These are phyloP conservation scores for Embidobia sp. DNA, from an alignment of 2,888 invertebrate species.

Conservation along the genomic window DNA sequence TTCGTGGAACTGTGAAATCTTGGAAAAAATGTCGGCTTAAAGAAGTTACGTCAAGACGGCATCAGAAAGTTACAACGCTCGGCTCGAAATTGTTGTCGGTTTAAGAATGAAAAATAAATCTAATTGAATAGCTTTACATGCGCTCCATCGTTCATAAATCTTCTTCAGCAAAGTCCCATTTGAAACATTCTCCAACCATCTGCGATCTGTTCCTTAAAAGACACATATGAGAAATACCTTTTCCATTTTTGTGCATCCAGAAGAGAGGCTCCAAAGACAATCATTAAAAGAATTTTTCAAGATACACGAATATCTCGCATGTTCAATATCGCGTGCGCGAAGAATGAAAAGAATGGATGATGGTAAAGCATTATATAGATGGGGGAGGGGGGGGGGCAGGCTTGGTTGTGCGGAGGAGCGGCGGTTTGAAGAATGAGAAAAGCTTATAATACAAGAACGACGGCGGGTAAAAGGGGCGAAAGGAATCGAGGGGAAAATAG, in stretches of 20 bases:
- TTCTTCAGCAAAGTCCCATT: background rate
- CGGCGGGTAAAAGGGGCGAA: slow-evolving; percentile 58
- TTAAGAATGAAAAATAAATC: background rate
- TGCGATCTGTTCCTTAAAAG: slow-evolving; percentile 7
- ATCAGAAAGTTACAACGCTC: no score
- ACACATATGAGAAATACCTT: slow-evolving; percentile 39
- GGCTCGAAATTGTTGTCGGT: background rate
- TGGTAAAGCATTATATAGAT: slow-evolving; percentile 44
- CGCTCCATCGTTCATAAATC: slow-evolving; percentile 12
- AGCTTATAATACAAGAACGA: slow-evolving; percentile 69
- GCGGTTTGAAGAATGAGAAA: slow-evolving; percentile 66
- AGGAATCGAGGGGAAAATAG: slow-evolving; percentile 63
- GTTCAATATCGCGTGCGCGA: slow-evolving; percentile 65
- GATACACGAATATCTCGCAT: slow-evolving; percentile 65
- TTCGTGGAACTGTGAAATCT: no score
- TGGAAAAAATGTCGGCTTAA: no score
- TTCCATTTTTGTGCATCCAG: slow-evolving; percentile 8
- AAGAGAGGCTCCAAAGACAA: slow-evolving; percentile 38
- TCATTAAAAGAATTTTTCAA: slow-evolving; percentile 62
- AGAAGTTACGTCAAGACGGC: no score
- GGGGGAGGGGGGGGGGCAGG: slow-evolving; percentile 2
- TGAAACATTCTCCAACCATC: slow-evolving; percentile 7
- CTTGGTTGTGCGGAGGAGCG: slow-evolving; percentile 18
- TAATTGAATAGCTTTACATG: slow-evolving; percentile 10
- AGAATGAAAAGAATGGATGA: slow-evolving; percentile 62